phyloP scores from a whole-genome alignment of 2,797 vertebrate species.

The Peromyscus aztecus region DNA sequence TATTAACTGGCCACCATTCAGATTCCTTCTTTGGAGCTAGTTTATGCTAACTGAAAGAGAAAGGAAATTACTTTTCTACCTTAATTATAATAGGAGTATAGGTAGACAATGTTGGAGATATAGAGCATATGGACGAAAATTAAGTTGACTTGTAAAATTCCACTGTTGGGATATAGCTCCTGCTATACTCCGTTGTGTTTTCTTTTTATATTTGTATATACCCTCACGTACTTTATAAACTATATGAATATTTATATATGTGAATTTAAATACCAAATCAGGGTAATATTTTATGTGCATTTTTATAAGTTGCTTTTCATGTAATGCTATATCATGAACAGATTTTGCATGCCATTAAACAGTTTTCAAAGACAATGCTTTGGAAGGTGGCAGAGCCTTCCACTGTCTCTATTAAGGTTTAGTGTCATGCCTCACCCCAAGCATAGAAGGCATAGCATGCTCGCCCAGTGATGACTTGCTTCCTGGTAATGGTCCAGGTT shows the following conservation, averaged over 20 bases:
- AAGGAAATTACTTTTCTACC: background rate
- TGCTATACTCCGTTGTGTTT: constrained; percentile 10
- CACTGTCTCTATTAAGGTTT: background rate
- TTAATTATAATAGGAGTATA: background rate
- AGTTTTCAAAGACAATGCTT: background rate
- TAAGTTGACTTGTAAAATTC: constrained; percentile 45
- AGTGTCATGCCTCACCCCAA: background rate
- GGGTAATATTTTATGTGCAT: constrained; percentile 25
- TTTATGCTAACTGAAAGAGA: constrained; percentile 37
- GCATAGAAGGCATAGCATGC: background rate
- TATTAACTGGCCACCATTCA: background rate
- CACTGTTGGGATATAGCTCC: background rate
- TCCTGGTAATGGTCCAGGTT: background rate
- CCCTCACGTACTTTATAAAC: constrained; percentile 1
- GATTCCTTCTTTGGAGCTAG: background rate
- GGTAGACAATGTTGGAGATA: background rate
- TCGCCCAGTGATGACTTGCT: background rate
- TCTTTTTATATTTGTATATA: constrained; percentile 52
- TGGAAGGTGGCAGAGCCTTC: background rate
- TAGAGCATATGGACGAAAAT: constrained; percentile 12
- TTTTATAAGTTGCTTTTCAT: constrained; percentile 35
- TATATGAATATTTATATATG: constrained; percentile 48
- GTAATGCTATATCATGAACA: background rate
- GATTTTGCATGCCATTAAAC: background rate
- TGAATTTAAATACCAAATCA: constrained; percentile 42